Evolutionary conservation across 2,888 invertebrate species (phyloP).

Genomic region (Scrobipalpa atriplicella): DNA sequence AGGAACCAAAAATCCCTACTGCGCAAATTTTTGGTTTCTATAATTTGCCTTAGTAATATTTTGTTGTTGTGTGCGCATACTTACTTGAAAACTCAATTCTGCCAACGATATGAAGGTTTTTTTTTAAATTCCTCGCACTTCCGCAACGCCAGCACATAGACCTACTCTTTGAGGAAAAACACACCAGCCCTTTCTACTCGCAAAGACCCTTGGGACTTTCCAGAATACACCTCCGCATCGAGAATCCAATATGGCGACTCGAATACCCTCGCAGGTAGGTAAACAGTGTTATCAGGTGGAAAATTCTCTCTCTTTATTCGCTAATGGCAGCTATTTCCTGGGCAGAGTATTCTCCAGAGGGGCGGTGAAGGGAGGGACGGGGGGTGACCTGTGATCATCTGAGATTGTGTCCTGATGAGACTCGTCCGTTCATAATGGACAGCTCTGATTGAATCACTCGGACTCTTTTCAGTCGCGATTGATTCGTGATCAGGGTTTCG

Average conservation of each 20-base stretch:
- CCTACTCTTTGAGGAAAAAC: background rate
- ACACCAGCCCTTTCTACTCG: background rate
- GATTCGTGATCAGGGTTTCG: conserved; percentile 58
- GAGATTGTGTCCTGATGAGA: conserved; percentile 59
- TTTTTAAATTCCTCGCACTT: too few relatives aligned
- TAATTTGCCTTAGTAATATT: too few relatives aligned
- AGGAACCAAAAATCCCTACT: too few relatives aligned
- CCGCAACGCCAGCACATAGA: background rate
- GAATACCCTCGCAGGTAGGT: conserved; percentile 46
- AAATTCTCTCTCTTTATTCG: conserved; percentile 64
- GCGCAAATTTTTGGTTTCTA: too few relatives aligned
- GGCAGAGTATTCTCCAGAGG: conserved; percentile 34
- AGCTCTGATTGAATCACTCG: conserved; percentile 66
- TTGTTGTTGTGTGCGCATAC: too few relatives aligned
- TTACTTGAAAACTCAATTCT: too few relatives aligned
- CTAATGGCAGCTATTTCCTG: conserved; percentile 62
- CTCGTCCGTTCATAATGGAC: conserved; percentile 65
- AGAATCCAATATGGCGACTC: conserved; percentile 50
- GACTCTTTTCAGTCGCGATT: conserved; percentile 62
- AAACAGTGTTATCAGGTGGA: conserved; percentile 63
- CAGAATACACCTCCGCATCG: conserved; percentile 3
- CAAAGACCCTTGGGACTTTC: background rate
- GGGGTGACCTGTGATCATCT: conserved; percentile 50
- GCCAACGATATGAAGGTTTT: too few relatives aligned
- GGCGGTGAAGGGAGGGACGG: conserved; percentile 24